These are phyloP conservation scores for Eristalis tenax DNA, from an alignment of 2,888 invertebrate species.

Conservation along the genomic window DNA sequence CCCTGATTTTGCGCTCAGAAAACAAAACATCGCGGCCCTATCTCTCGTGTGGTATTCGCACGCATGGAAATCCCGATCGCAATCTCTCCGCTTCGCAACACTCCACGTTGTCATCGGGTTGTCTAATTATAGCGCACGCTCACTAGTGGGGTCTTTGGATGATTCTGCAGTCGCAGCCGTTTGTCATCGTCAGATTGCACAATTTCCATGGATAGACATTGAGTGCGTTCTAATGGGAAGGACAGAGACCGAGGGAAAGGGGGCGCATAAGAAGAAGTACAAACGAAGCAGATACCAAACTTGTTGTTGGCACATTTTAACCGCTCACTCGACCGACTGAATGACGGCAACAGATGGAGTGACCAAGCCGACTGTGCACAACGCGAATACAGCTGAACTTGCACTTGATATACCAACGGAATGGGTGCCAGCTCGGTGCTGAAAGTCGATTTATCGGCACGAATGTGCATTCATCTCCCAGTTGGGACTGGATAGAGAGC, in stretches of 20 bases:
- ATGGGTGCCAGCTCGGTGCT: background rate
- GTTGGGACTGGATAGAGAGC: background rate
- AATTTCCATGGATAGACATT: slow-evolving; percentile 2
- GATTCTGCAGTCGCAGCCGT: background rate
- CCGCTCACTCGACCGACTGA: background rate
- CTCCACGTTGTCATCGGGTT: background rate
- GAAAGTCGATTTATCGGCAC: slow-evolving; percentile 1
- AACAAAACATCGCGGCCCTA: background rate
- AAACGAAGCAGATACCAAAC: background rate
- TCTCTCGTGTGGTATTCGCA: background rate
- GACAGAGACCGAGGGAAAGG: background rate
- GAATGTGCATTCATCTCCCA: background rate
- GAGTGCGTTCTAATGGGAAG: background rate
- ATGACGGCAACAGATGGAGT: slow-evolving; percentile 19
- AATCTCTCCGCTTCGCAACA: background rate
- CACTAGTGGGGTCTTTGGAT: background rate
- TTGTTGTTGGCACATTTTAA: background rate
- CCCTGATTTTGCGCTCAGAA: background rate
- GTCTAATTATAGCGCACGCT: background rate
- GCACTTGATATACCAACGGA: slow-evolving; percentile 7
- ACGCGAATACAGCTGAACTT: slow-evolving; percentile 10
- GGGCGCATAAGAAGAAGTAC: background rate
- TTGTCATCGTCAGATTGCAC: background rate
- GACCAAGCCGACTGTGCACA: background rate
- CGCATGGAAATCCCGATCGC: too few relatives aligned